A percentile compares a stretch with the other conserved stretches of the same genome.
Conservation (phyloP, 2,888 invertebrate species). For the Scelioninae gen. 2 region DNA sequence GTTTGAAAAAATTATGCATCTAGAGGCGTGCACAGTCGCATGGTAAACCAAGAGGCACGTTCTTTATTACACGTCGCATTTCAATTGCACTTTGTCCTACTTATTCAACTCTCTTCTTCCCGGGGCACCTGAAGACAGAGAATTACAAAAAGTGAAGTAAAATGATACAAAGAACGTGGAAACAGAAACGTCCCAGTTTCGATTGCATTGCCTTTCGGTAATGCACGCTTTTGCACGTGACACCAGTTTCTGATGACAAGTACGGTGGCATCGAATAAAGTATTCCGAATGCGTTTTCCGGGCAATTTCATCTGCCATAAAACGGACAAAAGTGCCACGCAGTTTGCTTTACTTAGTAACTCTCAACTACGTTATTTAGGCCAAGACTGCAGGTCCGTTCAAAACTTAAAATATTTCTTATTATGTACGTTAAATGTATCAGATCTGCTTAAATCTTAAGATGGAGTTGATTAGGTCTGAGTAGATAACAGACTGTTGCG, state of each 20-base stretch:
- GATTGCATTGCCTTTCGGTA: constrained; percentile 58
- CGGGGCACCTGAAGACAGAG: constrained; percentile 52
- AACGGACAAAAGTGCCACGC: constrained; percentile 21
- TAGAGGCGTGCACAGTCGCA: constrained; percentile 24
- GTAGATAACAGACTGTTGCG: too few relatives aligned
- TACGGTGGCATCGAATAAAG: constrained; percentile 41
- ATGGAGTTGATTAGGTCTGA: too few relatives aligned
- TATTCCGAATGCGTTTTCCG: constrained; percentile 55
- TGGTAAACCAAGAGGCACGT: constrained; percentile 59
- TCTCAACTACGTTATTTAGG: constrained; percentile 13
- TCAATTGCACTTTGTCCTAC: constrained; percentile 59
- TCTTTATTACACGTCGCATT: constrained; percentile 59
- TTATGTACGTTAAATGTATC: too few relatives aligned
- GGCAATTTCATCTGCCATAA: constrained; percentile 49
- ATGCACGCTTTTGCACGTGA: constrained; percentile 59
- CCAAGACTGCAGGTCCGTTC: too few relatives aligned
- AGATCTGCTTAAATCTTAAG: too few relatives aligned
- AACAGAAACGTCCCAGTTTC: constrained; percentile 58
- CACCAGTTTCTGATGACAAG: constrained; percentile 53
- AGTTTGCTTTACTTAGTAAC: constrained; percentile 43
- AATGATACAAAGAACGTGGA: constrained; percentile 54
- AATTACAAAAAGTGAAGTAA: constrained; percentile 55
- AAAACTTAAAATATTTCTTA: too few relatives aligned
- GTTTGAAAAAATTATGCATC: constrained; percentile 40
- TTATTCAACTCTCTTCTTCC: constrained; percentile 54